Percentiles rank a stretch among this genome's conserved stretches.
phyloP scores from a whole-genome alignment of 2,888 invertebrate species.

The Lasioglossum vierecki region DNA sequence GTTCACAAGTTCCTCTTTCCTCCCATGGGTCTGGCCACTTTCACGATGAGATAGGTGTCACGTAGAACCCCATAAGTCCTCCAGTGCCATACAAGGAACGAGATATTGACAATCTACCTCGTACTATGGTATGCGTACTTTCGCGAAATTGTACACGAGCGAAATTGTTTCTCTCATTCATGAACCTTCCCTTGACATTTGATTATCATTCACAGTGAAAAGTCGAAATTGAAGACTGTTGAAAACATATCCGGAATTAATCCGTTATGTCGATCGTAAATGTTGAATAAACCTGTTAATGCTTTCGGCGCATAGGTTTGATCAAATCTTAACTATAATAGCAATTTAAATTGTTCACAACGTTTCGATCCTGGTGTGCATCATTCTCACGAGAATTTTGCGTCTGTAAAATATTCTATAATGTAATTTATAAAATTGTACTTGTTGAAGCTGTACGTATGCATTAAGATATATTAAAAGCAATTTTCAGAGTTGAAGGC shows the following conservation, averaged over 20 bases:
- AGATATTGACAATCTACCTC: not conserved
- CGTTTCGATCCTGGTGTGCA: too few species aligned
- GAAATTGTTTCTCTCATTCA: not conserved
- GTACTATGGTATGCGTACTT: not conserved
- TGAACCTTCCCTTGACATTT: not conserved
- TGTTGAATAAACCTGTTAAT: too few species aligned
- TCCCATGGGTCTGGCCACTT: not conserved
- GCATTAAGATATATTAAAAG: not conserved
- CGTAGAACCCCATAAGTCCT: not conserved
- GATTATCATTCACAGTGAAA: not conserved
- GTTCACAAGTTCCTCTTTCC: not conserved
- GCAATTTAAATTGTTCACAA: too few species aligned
- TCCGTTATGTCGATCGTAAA: too few species aligned
- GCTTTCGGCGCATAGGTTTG: too few species aligned
- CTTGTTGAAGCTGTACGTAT: not conserved
- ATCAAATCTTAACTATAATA: too few species aligned
- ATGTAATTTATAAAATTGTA: not conserved
- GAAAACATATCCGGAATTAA: not conserved
- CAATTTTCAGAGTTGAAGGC: not conserved
- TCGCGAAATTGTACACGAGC: not conserved
- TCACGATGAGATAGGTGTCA: not conserved
- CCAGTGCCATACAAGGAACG: not conserved
- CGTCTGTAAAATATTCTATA: too few species aligned
- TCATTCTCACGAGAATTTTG: too few species aligned
- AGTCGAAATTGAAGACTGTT: not conserved